Evolutionary conservation across 2,888 invertebrate species (phyloP), one percentile per base, ranked within the genome.

Genomic region (Heliconius ismenius): DNA sequence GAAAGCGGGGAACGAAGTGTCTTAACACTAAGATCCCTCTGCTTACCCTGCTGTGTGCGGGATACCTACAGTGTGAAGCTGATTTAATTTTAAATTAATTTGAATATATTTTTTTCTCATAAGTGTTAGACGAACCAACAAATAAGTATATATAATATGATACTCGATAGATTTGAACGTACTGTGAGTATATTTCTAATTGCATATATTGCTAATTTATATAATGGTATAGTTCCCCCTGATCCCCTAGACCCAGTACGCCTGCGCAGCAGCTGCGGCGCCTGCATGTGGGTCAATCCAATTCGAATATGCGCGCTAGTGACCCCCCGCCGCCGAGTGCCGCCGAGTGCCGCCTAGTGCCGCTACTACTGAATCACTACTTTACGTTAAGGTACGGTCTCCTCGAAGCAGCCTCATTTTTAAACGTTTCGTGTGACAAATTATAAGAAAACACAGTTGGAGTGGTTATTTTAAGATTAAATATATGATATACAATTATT

Each of bases 291-390:
- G 81, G 81, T 81, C 81, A 80, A 68, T 73, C 64, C 77, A 43
- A 28, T 76, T 78, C 68, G 78, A 79, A 80, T 78, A 79, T 80
- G 80, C 81, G 81, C 81, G 77, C 70, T 78, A 75, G 13, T 39
- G 24, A 58, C 58, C n/a, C 4, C 54, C 9, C 9, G 49, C 49
- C 49, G 49, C 49, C 3, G 6, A 49, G 49, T 7, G 18, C 7
- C 43, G 0, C 15, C 49, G 6, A 49, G 18, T 49, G 49, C n/a
- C 54, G n/a, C 54, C 54, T 9, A 10, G 58, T n/a, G 26, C 54
- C 15, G 26, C 54, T 43, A 13, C 54, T 68, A 28, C 24, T 4
- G 7, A 32, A 76, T 76, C 72, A 39, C 64, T 65, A 28, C 65
- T n/a, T 43, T 65, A 76, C 67, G n/a, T 43, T 73, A 76, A 76